Base-by-base conservation (phyloP, 2,888 invertebrate genomes). In the Suillia variegata region DNA sequence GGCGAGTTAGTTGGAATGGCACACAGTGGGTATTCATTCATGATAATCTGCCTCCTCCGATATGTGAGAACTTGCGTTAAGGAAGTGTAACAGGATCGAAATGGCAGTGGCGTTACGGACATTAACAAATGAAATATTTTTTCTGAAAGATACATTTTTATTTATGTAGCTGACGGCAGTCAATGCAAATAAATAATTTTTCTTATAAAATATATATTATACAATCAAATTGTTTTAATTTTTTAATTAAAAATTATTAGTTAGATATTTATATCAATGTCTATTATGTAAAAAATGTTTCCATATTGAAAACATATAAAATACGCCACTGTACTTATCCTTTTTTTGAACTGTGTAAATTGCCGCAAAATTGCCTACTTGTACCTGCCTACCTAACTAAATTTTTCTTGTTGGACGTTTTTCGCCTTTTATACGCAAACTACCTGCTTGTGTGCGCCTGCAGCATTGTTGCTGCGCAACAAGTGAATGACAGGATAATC, bases 401-500 rank as follows among this genome's bases (percentile, higher is more conserved):
- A 48, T 21, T 49, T 22, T n/a, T n/a, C n/a, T 50, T 52, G 10
- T 15, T 8, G 33, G 49, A 54, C 24, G 31, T 31, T 33, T 33
- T 49, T 52, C 17, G 15, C n/a, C 15, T 13, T 12, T 22, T 17
- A n/a, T n/a, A n/a, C n/a, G n/a, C 2, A n/a, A 33, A 52, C 52
- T 53, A 53, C 53, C 53, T 53, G 53, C n/a, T n/a, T n/a, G n/a
- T n/a, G n/a, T 31, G 15, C 4, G 26, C 17, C 20, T 52, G 34
- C 6, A 2, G 20, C 17, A 5, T 45, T 20, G 13, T 18, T 20
- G 20, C 18, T 45, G 38, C 57, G 74, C 74, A 72, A 72, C 72
- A 72, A 72, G 72, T 72, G 72, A 72, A 72, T 72, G 72, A 72
- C 72, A 72, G 72, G 72, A 72, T 72, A 72, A 71, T 71, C 71